Evolutionary conservation across 2,888 invertebrate species (phyloP), one percentile per base, ranked within the genome.

Genomic region (Lycophotia porphyrea): DNA sequence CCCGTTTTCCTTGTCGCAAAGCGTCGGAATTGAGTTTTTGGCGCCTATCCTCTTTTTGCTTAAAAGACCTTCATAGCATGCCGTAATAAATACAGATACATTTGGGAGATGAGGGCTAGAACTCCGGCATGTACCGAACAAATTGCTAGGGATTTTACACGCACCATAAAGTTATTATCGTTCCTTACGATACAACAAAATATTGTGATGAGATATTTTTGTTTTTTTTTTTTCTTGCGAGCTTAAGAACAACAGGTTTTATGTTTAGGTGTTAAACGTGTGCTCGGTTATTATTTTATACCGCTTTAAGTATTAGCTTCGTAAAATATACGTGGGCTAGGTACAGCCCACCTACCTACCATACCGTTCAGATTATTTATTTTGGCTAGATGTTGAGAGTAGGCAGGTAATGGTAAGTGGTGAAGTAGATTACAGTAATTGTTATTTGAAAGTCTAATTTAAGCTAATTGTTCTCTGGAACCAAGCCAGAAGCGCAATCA

Each of bases 1-100:
- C 75, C 74, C 85, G 84, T 88, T 90, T 89, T 89, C 86, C 88
- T 89, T 86, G 87, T 88, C 85, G 82, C 75, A 88, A 88, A 86
- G 85, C 86, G 86, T 79, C 84, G 76, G 86, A 87, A 88, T 88
- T 84, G 88, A 88, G 88, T 88, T 89, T 90, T 88, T 86, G 88
- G 87, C 85, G 87, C 84, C 84, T 82, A 80, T 86, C 84, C 80
- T 81, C 84, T 86, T 89, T 86, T 86, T 84, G 79, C 81, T 86
- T 76, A 82, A 83, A 88, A 87, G 70, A 83, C 76, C 71, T 87
- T 76, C 71, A 71, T 81, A 78, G 79, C 74, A 81, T 79, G 82
- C 76, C 78, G 72, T 84, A 87, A 89, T 88, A 88, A 87, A 87
- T 83, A 87, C 80, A 85, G 82, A 84, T 84, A 84, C 81, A 84